These are phyloP conservation scores for Drosophila chauvacae DNA, from an alignment of 1,140 invertebrate species.

Conservation along the genomic window DNA sequence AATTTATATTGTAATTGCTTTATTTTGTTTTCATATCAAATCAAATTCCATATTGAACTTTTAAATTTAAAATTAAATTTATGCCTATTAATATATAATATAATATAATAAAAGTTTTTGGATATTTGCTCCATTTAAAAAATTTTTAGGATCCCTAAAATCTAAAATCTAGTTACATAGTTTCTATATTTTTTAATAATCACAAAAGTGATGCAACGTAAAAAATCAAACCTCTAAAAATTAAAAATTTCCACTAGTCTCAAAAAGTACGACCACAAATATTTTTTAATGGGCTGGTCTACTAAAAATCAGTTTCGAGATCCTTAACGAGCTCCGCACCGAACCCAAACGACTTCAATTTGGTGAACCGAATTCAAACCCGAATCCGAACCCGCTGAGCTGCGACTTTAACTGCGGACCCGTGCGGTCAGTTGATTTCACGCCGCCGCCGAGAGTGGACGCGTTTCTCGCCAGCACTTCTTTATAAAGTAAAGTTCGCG, in stretches of 20 bases:
- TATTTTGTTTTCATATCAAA: too few relatives aligned
- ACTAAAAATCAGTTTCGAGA: background rate
- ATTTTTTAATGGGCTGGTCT: background rate
- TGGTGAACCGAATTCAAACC: conserved; percentile 10
- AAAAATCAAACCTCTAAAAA: background rate
- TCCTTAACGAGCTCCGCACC: conserved; percentile 4
- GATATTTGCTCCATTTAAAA: too few relatives aligned
- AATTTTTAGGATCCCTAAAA: background rate
- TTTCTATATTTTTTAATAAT: background rate
- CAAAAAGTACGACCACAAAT: background rate
- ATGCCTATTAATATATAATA: too few relatives aligned
- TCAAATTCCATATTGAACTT: too few relatives aligned
- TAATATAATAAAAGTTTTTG: too few relatives aligned
- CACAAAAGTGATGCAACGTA: background rate
- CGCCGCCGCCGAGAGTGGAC: conserved; percentile 61
- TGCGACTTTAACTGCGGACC: conserved; percentile 2
- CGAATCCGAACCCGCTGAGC: conserved; percentile 16
- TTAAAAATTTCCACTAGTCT: background rate
- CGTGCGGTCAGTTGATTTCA: conserved; percentile 61
- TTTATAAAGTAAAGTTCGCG: conserved; percentile 34
- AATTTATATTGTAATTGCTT: too few relatives aligned
- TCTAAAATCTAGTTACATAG: background rate
- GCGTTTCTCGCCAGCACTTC: conserved; percentile 32
- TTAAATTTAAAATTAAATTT: too few relatives aligned
- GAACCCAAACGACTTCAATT: background rate